A percentile compares a stretch with the other conserved stretches of the same genome.
Conservation (phyloP, 53 echinoderm and acorn worm species). For the Crossaster papposus region DNA sequence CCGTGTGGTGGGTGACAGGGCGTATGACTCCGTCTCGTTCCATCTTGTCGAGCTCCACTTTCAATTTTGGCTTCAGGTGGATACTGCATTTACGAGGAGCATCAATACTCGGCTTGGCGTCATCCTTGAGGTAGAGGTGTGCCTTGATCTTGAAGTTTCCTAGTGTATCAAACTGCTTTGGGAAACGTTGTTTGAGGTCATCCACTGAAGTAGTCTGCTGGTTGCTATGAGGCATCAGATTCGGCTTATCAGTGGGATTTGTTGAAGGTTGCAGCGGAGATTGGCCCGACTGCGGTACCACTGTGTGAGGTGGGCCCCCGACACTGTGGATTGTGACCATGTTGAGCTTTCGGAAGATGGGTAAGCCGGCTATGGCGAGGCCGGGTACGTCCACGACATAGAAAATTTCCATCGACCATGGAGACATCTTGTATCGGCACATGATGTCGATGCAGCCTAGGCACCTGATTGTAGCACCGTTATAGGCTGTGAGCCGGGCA, state of each 20-base stretch:
- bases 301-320: not conserved
- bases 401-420: conserved; percentile 32
- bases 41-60: too few relatives aligned
- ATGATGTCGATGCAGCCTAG: conserved; percentile 33
- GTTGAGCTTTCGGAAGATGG: conserved; percentile 49
- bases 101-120: too few relatives aligned
- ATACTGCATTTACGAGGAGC: too few relatives aligned
- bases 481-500: conserved; percentile 61
- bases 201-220: too few relatives aligned
- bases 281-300: not conserved
- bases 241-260: not conserved
- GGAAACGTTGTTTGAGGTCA: conserved; percentile 11
- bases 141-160: conserved; percentile 18
- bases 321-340: conserved; percentile 64
- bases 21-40: too few relatives aligned
- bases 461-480: conserved; percentile 41
- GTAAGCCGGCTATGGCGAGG: conserved; percentile 66
- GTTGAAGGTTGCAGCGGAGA: not conserved
- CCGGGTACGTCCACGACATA: conserved; percentile 65
- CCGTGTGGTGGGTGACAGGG: too few relatives aligned
- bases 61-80: too few relatives aligned
- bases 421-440: conserved; percentile 40
- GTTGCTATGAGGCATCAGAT: too few relatives aligned
- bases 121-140: too few relatives aligned
- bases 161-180: conserved; percentile 50